These are phyloP conservation scores for Engystomops pustulosus DNA, from an alignment of 2,113 vertebrate species.

Conservation along the genomic window DNA sequence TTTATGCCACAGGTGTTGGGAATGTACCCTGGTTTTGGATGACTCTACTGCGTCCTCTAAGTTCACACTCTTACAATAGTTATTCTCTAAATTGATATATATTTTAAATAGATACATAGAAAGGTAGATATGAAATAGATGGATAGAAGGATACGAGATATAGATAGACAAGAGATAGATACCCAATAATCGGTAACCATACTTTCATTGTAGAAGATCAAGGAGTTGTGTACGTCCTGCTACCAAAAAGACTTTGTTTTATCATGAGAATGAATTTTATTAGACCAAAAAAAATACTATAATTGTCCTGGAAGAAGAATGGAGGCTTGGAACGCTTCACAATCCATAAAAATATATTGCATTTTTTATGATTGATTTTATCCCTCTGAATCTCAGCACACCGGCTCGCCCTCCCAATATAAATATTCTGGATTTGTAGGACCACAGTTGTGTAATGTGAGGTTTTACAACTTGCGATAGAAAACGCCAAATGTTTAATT, in stretches of 20 bases:
- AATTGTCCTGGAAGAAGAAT: not conserved
- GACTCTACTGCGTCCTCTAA: no score
- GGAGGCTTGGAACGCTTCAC: not conserved
- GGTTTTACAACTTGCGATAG: not conserved
- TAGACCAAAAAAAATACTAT: not conserved
- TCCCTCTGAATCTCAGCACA: conserved; percentile 21
- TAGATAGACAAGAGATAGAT: no score
- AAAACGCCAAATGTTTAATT: not conserved
- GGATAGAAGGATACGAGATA: no score
- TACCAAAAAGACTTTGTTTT: conserved; percentile 10
- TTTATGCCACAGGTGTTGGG: no score
- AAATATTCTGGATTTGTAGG: conserved; percentile 13
- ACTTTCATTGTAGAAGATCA: no score
- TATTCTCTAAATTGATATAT: no score
- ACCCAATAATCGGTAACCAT: no score
- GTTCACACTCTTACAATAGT: no score
- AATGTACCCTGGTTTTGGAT: no score
- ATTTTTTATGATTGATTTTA: conserved; percentile 37
- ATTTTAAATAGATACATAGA: no score
- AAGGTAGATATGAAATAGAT: no score
- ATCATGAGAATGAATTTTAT: conserved; percentile 10
- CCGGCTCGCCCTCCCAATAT: not conserved
- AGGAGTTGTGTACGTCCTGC: no score
- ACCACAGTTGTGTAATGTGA: not conserved
- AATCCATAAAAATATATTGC: conserved; percentile 24